These are phyloP conservation scores for Phytoseiulus persimilis DNA, from an alignment of 2,888 invertebrate species.

Conservation along the genomic window DNA sequence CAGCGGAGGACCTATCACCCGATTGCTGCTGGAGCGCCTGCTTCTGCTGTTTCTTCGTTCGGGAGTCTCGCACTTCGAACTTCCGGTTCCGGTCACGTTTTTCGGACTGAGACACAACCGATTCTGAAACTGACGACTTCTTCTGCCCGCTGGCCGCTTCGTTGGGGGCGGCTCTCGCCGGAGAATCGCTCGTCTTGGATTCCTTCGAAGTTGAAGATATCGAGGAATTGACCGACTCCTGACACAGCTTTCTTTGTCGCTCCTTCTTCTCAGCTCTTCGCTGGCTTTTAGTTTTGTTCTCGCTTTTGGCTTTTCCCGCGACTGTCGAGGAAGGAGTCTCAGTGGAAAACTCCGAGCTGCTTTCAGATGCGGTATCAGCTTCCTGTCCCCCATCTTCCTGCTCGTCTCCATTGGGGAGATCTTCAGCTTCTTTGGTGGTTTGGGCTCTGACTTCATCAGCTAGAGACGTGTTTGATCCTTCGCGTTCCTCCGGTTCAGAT, in stretches of 20 bases:
- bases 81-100: neutral
- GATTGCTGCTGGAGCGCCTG: neutral
- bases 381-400: neutral
- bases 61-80: neutral
- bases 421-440: neutral
- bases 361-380: conserved; percentile 5
- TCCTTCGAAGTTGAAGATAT: neutral
- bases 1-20: neutral
- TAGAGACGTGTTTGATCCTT: conserved; percentile 17
- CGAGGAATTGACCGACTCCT: neutral
- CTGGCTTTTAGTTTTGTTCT: neutral
- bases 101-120: neutral
- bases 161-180: neutral
- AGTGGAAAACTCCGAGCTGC: conserved; percentile 7
- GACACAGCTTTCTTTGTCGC: neutral
- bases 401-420: neutral
- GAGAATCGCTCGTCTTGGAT: neutral
- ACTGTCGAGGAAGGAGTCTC: neutral
- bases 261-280: neutral
- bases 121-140: neutral
- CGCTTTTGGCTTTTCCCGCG: neutral
- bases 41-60: neutral
- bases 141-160: neutral
- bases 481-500: conserved; percentile 13
- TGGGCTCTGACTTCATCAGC: neutral